A percentile compares a stretch with the other conserved stretches of the same genome.
phyloP scores from a whole-genome alignment of 2,888 invertebrate species.

The Carcina quercana region DNA sequence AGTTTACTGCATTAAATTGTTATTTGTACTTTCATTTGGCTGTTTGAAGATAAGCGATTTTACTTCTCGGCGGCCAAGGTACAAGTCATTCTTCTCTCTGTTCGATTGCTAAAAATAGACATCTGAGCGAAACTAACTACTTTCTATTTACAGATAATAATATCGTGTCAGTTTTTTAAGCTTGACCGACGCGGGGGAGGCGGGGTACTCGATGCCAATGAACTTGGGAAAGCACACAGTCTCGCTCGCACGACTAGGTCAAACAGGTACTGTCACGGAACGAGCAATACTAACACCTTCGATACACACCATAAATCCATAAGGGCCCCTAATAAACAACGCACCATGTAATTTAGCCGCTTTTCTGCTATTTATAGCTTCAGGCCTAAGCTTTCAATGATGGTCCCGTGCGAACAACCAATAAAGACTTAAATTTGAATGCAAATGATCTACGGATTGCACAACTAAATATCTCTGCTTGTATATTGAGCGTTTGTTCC shows the following conservation, averaged over 20 bases:
- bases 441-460: constrained; percentile 28
- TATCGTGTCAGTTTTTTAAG: constrained; percentile 54
- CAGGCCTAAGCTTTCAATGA: constrained; percentile 41
- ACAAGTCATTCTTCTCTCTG: constrained; percentile 14
- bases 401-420: constrained; percentile 29
- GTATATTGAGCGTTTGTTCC: no score
- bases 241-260: constrained; percentile 54
- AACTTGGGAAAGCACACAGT: constrained; percentile 58
- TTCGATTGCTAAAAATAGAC: constrained; percentile 41
- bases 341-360: constrained; percentile 34
- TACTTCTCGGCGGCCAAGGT: constrained; percentile 6
- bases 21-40: no score
- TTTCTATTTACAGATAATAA: constrained; percentile 60
- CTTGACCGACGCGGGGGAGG: constrained; percentile 29
- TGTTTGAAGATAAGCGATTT: constrained; percentile 5
- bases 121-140: constrained; percentile 45
- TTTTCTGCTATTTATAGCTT: constrained; percentile 34
- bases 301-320: constrained; percentile 32
- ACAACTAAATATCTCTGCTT: no score
- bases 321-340: constrained; percentile 25
- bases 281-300: constrained; percentile 36
- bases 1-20: no score
- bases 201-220: constrained; percentile 50
- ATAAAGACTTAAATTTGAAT: constrained; percentile 41
- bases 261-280: constrained; percentile 47